These are phyloP conservation scores for Drosophila ogumai DNA, from an alignment of 1,140 invertebrate genomes.

Conservation along the genomic window DNA sequence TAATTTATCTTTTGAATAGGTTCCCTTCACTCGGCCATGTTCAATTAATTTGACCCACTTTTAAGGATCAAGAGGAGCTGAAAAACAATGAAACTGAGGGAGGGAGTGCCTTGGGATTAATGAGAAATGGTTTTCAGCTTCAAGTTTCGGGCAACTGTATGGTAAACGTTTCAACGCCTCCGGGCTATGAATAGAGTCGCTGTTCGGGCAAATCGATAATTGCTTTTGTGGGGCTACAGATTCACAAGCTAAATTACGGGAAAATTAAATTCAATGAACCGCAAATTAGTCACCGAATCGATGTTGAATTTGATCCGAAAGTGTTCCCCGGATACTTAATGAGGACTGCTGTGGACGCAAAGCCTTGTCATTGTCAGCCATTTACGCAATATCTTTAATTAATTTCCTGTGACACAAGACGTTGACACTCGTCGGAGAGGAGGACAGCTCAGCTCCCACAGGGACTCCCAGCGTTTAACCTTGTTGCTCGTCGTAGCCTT, in stretches of 20 bases:
- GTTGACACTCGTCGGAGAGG: conserved; percentile 42
- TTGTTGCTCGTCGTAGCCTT: conserved; percentile 34
- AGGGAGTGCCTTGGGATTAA: conserved; percentile 28
- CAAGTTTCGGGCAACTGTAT: conserved; percentile 32
- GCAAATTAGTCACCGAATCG: conserved; percentile 16
- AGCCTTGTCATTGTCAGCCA: conserved; percentile 26
- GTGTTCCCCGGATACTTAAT: conserved; percentile 3
- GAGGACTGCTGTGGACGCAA: not conserved
- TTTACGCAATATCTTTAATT: conserved; percentile 43
- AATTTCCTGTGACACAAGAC: conserved; percentile 59
- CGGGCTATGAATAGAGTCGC: conserved; percentile 48
- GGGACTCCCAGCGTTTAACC: conserved; percentile 42
- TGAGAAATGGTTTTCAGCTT: conserved; percentile 58
- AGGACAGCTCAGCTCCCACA: conserved; percentile 12
- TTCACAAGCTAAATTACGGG: conserved; percentile 41
- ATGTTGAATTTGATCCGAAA: conserved; percentile 7
- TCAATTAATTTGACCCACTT: conserved; percentile 58
- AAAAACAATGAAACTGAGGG: conserved; percentile 28
- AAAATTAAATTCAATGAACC: conserved; percentile 55
- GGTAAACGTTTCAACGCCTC: conserved; percentile 15
- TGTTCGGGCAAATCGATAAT: conserved; percentile 60
- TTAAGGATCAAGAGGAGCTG: conserved; percentile 1
- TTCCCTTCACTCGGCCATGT: conserved; percentile 29
- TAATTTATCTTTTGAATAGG: conserved; percentile 55
- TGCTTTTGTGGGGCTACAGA: conserved; percentile 52